Conservation (phyloP, 2,113 vertebrate genomes). For the Tonatia bakeri region DNA sequence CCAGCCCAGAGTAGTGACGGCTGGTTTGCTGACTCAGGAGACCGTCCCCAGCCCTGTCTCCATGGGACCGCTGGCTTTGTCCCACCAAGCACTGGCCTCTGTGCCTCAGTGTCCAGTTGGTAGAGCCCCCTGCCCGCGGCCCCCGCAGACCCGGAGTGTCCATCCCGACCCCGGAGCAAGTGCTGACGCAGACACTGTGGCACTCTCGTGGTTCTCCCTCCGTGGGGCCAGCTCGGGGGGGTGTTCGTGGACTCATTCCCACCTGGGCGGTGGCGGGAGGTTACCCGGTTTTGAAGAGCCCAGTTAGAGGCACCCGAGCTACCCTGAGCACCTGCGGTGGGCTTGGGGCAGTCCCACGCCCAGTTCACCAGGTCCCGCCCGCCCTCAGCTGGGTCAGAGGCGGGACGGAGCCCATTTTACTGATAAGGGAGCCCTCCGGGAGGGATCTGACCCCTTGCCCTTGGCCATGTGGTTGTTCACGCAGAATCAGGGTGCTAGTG, state of each 20-base stretch:
- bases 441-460: accelerated
- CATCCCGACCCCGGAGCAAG: no score
- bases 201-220: accelerated
- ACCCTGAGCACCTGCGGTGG: accelerated
- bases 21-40: no score
- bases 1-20: accelerated
- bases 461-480: accelerated
- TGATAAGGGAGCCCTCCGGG: accelerated
- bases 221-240: accelerated
- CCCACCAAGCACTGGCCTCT: not conserved
- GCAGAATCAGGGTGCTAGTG: accelerated
- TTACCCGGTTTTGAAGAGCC: not conserved
- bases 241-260: accelerated
- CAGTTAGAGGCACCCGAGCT: accelerated
- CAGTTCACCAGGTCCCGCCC: accelerated
- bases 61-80: no score
- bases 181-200: accelerated
- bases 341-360: accelerated
- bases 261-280: accelerated
- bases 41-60: no score
- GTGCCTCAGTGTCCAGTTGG: accelerated
- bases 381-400: accelerated
- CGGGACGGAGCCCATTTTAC: accelerated
- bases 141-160: accelerated
- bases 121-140: accelerated